Conservation (phyloP, 2,888 invertebrate genomes). For the Terebella lapidaria region DNA sequence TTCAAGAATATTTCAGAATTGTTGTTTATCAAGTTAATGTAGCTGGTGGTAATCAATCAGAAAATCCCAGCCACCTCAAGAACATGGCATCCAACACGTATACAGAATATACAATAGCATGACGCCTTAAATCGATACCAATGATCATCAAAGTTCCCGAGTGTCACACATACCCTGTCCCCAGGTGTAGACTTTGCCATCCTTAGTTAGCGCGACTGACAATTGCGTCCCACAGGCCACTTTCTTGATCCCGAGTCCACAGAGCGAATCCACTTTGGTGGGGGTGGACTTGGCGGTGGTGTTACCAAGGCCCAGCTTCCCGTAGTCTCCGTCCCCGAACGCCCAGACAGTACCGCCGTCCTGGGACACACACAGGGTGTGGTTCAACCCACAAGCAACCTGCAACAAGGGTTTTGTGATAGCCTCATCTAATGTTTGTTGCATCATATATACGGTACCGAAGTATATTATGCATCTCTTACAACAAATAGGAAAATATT, state of each 20-base stretch:
- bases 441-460: not conserved
- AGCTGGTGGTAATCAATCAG: no score
- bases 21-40: no score
- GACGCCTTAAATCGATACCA: no score
- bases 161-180: slow-evolving; percentile 54
- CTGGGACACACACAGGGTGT: slow-evolving; percentile 61
- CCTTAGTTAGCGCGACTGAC: slow-evolving; percentile 61
- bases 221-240: slow-evolving; percentile 65
- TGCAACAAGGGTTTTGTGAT: slow-evolving; percentile 21
- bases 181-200: slow-evolving; percentile 62
- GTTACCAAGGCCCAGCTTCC: slow-evolving; percentile 59
- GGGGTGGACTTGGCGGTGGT: slow-evolving; percentile 46
- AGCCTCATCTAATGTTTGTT: not conserved
- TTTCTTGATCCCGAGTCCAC: slow-evolving; percentile 59
- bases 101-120: no score
- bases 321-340: slow-evolving; percentile 66
- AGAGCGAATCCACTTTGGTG: slow-evolving; percentile 58
- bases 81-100: no score
- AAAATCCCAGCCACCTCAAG: no score
- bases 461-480: not conserved
- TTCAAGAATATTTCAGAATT: no score
- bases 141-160: no score
- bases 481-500: not conserved
- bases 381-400: slow-evolving; percentile 64
- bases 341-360: slow-evolving; percentile 63